phyloP scores from a whole-genome alignment of 1,140 invertebrate genomes.

The Zaprionus nigranus region DNA sequence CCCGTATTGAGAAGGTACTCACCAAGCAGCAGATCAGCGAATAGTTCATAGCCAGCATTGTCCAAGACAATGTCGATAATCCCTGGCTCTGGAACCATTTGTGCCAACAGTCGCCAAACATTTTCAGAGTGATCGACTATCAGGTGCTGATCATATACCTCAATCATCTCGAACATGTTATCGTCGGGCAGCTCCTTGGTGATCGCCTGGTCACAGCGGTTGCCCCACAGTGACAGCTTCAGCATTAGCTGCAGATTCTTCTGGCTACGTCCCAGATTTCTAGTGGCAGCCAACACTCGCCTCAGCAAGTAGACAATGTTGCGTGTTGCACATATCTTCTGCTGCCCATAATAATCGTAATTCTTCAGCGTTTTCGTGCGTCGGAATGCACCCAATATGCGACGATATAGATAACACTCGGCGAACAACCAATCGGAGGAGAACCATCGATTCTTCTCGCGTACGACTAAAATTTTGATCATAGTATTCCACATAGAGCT shows the following conservation, averaged over 20 bases:
- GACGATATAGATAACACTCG: slow-evolving; percentile 97
- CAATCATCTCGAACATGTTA: neutral
- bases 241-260: slow-evolving; percentile 86
- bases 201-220: slow-evolving; percentile 94
- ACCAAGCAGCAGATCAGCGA: slow-evolving; percentile 94
- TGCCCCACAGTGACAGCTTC: slow-evolving; percentile 89
- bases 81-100: slow-evolving; percentile 17
- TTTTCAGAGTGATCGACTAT: slow-evolving; percentile 53
- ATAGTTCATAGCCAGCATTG: slow-evolving; percentile 97
- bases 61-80: slow-evolving; percentile 93
- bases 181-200: slow-evolving; percentile 86
- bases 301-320: slow-evolving; percentile 86
- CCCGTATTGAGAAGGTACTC: slow-evolving; percentile 89
- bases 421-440: slow-evolving; percentile 93
- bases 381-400: slow-evolving; percentile 91
- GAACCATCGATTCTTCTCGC: slow-evolving; percentile 90
- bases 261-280: slow-evolving; percentile 45
- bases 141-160: slow-evolving; percentile 20
- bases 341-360: slow-evolving; percentile 92
- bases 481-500: slow-evolving; percentile 85
- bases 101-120: slow-evolving; percentile 39
- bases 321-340: slow-evolving; percentile 88
- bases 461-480: slow-evolving; percentile 58
- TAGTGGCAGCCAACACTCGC: slow-evolving; percentile 82
- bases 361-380: slow-evolving; percentile 87